Evolutionary conservation across 2,888 invertebrate genomes (phyloP).

Genomic region (Dynastes maya): DNA sequence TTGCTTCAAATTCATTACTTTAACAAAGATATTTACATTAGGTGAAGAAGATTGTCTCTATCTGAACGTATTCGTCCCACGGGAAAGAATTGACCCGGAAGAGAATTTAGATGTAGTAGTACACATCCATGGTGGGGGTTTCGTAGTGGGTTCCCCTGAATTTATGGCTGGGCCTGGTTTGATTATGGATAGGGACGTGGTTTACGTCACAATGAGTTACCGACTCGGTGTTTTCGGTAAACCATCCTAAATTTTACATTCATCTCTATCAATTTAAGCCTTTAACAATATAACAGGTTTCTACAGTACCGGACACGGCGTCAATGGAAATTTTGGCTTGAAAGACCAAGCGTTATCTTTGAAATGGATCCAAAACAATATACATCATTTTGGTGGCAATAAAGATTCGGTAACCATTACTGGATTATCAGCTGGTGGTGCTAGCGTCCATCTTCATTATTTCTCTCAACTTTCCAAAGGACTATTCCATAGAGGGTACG

Average conservation of each 20-base stretch:
- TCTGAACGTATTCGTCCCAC: conserved; percentile 76
- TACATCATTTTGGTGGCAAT: conserved; percentile 79
- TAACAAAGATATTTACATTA: conserved; percentile 50
- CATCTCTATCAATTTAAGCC: background rate
- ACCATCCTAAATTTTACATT: background rate
- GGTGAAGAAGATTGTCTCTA: conserved; percentile 81
- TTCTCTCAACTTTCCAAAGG: conserved; percentile 75
- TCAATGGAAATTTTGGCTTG: conserved; percentile 78
- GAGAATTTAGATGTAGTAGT: conserved; percentile 69
- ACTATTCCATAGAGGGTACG: conserved; percentile 75
- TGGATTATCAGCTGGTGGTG: conserved; percentile 81
- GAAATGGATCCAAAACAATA: conserved; percentile 78
- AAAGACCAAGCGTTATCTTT: conserved; percentile 81
- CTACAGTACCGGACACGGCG: conserved; percentile 79
- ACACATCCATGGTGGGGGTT: conserved; percentile 72
- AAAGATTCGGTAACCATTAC: conserved; percentile 77
- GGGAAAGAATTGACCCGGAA: conserved; percentile 67
- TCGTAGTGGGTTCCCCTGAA: conserved; percentile 68
- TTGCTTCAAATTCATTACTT: background rate
- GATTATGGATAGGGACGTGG: conserved; percentile 67
- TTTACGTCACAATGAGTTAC: conserved; percentile 66
- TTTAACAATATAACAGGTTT: conserved; percentile 72
- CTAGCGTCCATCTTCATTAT: conserved; percentile 81
- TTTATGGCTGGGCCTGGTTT: conserved; percentile 69
- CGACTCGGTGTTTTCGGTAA: conserved; percentile 64